Conservation (phyloP, 2,888 invertebrate species). For the Conus canariensis region DNA sequence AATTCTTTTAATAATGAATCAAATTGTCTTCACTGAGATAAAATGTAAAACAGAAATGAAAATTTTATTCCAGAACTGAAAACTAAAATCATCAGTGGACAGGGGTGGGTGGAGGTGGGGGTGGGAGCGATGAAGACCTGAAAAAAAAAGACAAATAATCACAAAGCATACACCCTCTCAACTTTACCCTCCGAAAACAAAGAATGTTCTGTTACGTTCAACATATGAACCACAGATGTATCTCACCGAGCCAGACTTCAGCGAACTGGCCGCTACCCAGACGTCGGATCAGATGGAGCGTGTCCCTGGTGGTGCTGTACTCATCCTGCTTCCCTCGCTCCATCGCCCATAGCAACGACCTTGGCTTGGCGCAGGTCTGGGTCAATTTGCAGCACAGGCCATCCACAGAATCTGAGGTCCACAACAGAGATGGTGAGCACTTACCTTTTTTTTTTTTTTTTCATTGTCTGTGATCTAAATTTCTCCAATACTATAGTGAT, state of each 20-base stretch:
- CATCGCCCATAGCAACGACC: constrained; percentile 71
- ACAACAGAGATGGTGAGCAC: background rate
- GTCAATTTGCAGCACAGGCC: constrained; percentile 97
- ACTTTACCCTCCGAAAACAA: too few relatives aligned
- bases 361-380: constrained; percentile 91
- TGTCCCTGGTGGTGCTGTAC: constrained; percentile 60
- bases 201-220: too few relatives aligned
- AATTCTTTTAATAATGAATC: background rate
- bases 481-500: too few relatives aligned
- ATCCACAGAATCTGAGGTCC: constrained; percentile 82
- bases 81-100: background rate
- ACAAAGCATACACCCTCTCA: too few relatives aligned
- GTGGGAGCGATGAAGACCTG: too few relatives aligned
- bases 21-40: background rate
- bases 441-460: too few relatives aligned
- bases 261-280: constrained; percentile 99
- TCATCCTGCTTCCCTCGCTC: constrained; percentile 71
- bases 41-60: background rate
- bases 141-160: too few relatives aligned
- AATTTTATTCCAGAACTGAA: background rate
- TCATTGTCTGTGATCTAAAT: too few relatives aligned
- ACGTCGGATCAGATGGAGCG: constrained; percentile 81
- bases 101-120: background rate
- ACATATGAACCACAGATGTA: too few relatives aligned
- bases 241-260: constrained; percentile 91